Percentiles rank a stretch among this genome's conserved stretches.
phyloP scores from a whole-genome alignment of 2,113 vertebrate species.

The Micromys minutus region DNA sequence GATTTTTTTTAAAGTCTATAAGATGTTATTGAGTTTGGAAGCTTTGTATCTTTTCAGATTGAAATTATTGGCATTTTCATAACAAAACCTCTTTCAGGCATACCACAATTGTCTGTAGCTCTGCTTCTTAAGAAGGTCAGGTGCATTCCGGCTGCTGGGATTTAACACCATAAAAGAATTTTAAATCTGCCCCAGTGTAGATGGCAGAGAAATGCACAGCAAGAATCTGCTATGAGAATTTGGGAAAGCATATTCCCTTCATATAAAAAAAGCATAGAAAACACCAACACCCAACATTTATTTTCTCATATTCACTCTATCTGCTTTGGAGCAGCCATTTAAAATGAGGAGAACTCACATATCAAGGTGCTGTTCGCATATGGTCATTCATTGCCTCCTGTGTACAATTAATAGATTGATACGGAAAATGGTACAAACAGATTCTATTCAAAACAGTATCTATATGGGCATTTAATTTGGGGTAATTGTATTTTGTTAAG shows the following conservation, averaged over 20 bases:
- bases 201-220: constrained; percentile 47
- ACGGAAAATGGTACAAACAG: not conserved
- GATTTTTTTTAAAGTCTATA: not conserved
- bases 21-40: not conserved
- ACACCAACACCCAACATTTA: not conserved
- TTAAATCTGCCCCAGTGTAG: constrained; percentile 53
- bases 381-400: not conserved
- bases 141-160: constrained; percentile 60
- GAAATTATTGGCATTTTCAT: constrained; percentile 72
- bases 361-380: not conserved
- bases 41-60: constrained; percentile 54
- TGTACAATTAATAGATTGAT: not conserved
- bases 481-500: not conserved
- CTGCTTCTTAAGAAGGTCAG: constrained; percentile 38
- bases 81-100: constrained; percentile 68
- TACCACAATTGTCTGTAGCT: constrained; percentile 11
- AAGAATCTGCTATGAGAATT: constrained; percentile 42
- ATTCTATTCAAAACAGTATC: not conserved
- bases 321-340: not conserved
- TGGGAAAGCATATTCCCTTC: constrained; percentile 53
- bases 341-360: not conserved
- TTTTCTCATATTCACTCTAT: constrained; percentile 33
- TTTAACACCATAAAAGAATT: constrained; percentile 69
- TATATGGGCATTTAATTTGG: not conserved
- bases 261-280: constrained; percentile 36